Evolutionary conservation across 2,797 vertebrate genomes (phyloP).

Genomic region (Brotogeris chrysoptera): DNA sequence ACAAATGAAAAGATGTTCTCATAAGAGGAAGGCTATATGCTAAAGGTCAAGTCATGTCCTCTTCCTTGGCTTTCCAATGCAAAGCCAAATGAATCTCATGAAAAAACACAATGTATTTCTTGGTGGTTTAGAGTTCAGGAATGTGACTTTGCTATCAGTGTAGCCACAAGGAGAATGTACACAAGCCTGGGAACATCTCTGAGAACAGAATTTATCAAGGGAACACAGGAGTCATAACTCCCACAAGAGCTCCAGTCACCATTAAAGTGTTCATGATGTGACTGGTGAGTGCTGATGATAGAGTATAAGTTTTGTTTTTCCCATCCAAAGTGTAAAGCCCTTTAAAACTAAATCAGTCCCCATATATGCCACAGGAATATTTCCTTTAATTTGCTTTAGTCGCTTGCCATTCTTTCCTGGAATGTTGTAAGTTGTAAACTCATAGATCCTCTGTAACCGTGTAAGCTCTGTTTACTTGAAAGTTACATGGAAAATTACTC

Average conservation of each 20-base stretch:
- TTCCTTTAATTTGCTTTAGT: background rate
- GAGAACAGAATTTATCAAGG: constrained; percentile 24
- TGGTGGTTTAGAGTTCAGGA: background rate
- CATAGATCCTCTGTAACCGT: background rate
- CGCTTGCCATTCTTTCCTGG: background rate
- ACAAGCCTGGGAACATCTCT: constrained; percentile 63
- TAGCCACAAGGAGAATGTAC: constrained; percentile 42
- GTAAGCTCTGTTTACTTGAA: background rate
- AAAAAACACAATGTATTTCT: constrained; percentile 1
- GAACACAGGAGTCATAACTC: constrained; percentile 7
- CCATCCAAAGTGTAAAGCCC: background rate
- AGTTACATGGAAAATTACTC: background rate
- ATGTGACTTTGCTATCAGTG: constrained; percentile 57
- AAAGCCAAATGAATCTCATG: constrained; percentile 42
- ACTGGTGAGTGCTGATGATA: background rate
- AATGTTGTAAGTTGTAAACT: background rate
- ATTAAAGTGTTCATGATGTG: background rate
- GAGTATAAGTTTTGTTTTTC: background rate
- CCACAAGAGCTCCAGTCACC: background rate
- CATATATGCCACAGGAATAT: background rate
- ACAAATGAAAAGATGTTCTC: constrained; percentile 19
- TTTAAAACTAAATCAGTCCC: background rate
- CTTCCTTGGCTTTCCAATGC: background rate
- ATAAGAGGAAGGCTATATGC: background rate
- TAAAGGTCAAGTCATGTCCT: constrained; percentile 5